Percentiles rank a stretch among this genome's conserved stretches.
Conservation (phyloP, 2,888 invertebrate species). For the Heliconius erato region DNA sequence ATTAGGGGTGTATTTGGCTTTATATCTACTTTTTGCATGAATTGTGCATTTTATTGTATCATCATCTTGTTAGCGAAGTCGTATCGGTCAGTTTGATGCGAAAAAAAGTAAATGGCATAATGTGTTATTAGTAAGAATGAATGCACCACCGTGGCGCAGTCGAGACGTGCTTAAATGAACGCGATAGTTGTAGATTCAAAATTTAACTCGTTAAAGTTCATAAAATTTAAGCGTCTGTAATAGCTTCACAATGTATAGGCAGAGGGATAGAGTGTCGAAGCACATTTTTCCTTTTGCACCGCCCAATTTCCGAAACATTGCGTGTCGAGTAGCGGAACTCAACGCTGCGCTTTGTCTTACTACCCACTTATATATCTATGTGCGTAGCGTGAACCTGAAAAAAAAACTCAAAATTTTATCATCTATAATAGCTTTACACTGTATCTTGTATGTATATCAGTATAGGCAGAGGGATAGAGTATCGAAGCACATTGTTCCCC, state of each 20-base stretch:
- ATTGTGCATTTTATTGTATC: constrained; percentile 63
- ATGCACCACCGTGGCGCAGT: neutral
- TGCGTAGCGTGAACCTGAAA: neutral
- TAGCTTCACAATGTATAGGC: too few relatives aligned
- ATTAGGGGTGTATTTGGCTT: constrained; percentile 75
- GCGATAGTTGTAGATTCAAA: neutral
- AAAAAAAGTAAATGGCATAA: constrained; percentile 11
- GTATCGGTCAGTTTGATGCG: constrained; percentile 13
- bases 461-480: too few relatives aligned
- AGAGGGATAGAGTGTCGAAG: too few relatives aligned
- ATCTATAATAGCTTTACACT: too few relatives aligned
- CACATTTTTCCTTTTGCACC: too few relatives aligned
- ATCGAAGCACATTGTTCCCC: too few relatives aligned
- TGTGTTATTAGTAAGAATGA: neutral
- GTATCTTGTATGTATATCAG: too few relatives aligned
- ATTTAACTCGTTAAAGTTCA: neutral
- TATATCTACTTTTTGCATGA: constrained; percentile 64
- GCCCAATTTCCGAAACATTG: neutral
- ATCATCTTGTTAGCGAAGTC: constrained; percentile 42
- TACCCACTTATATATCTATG: neutral
- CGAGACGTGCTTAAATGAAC: too few relatives aligned
- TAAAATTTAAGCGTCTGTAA: neutral
- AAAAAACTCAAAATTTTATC: too few relatives aligned
- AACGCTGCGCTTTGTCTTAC: neutral
- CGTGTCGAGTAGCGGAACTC: neutral